Evolutionary conservation across 2,113 vertebrate genomes (phyloP), one percentile per base, ranked within the genome.

Genomic region (Xiphophorus maculatus): DNA sequence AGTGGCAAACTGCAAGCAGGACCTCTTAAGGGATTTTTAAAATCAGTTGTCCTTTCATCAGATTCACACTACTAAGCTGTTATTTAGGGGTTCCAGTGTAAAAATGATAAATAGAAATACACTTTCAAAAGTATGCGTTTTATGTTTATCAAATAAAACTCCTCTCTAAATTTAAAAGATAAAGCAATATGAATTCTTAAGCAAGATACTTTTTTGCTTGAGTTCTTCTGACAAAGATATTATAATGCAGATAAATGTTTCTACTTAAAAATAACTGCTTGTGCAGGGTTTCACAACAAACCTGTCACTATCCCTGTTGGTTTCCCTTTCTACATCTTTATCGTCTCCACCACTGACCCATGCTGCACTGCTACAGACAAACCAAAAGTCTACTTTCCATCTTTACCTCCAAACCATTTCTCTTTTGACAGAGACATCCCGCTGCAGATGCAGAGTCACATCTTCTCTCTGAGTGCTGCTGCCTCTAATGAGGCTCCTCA

Each of bases 401-500:
- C 42, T 37, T 76, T 63, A 30, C 76, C 66, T 74, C 65, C 68
- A 76, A 78, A 69, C 71, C 70, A 80, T 87, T 90, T 82, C 27
- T 32, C 81, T 73, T 69, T 77, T 79, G 79, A 82, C 79, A 68
- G 72, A 63, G 69, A 77, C 76, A 7, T 76, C 74, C 70, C 48
- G 33, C 58, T 78, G 74, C 67, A 90, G 87, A 92, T 85, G 86
- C 82, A 88, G 82, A 66, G 81, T 40, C 68, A 14, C 5, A 58
- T 85, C 73, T 73, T 48, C 76, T 71, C 79, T 68, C 63, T 69
- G 67, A 67, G 76, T 78, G 83, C 80, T 19, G 37, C 68, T 66
- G 84, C 77, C 87, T 79, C 82, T 94, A 90, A 92, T 88, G 89
- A 92, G 90, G 76, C 83, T 87, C 80, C 86, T 90, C 87, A 65